Percentiles rank a stretch among this genome's conserved stretches.
Evolutionary conservation across 2,113 vertebrate genomes (phyloP).

Genomic region (Macroglossus sobrinus): DNA sequence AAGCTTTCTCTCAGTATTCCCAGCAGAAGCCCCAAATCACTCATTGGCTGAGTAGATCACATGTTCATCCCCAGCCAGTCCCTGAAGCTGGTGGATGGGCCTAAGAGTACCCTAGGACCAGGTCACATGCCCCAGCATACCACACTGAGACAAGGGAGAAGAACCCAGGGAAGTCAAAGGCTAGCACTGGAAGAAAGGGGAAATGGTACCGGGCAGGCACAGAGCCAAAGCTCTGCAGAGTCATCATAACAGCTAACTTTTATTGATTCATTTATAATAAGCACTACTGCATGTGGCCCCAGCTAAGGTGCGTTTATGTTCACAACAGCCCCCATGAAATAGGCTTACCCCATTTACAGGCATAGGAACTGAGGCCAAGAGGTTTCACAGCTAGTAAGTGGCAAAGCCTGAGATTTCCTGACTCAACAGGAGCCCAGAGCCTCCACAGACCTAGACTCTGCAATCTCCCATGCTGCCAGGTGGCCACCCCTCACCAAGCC

Average conservation of each 20-base stretch:
- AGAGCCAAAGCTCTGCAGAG: neutral
- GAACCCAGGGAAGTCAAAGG: neutral
- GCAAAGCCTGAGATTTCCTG: neutral
- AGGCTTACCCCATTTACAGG: neutral
- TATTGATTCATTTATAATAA: neutral
- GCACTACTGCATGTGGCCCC: neutral
- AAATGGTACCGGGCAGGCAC: neutral
- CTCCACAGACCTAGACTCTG: neutral
- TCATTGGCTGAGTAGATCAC: neutral
- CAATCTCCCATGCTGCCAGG: neutral
- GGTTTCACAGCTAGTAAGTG: neutral
- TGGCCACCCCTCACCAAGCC: neutral
- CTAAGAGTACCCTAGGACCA: neutral
- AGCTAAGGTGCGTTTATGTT: neutral
- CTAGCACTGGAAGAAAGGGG: neutral
- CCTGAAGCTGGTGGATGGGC: neutral
- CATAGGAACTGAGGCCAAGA: neutral
- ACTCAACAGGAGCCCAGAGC: neutral
- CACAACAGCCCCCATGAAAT: neutral
- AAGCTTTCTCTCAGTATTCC: neutral
- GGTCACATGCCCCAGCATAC: neutral
- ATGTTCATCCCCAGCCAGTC: neutral
- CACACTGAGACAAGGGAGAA: neutral
- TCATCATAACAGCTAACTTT: neutral
- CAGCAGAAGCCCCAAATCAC: neutral